Evolutionary conservation across 1,140 invertebrate genomes (phyloP).

Genomic region (honey bee (Apis mellifera)): Amel_HAv3.1 CM009939.2:5165001-5165500

Average conservation of each 20-base stretch:
- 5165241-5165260: conserved; percentile 13
- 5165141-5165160: not conserved
- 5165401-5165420: conserved; percentile 26
- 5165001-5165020: too few species aligned
- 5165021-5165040: too few species aligned
- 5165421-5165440: not conserved
- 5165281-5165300: conserved; percentile 21
- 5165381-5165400: conserved; percentile 26
- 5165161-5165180: not conserved
- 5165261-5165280: conserved; percentile 12
- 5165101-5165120: too few species aligned
- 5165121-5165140: too few species aligned
- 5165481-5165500: too few species aligned
- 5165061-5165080: too few species aligned
- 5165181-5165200: not conserved
- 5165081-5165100: too few species aligned
- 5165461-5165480: not conserved
- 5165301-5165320: conserved; percentile 8
- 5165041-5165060: too few species aligned
- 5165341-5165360: conserved; percentile 34
- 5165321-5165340: conserved; percentile 39
- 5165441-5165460: not conserved
- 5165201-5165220: not conserved
- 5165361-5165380: conserved; percentile 39
- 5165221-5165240: not conserved